Base-by-base conservation (phyloP, 2,888 invertebrate species). In the Orgyia antiqua region DNA sequence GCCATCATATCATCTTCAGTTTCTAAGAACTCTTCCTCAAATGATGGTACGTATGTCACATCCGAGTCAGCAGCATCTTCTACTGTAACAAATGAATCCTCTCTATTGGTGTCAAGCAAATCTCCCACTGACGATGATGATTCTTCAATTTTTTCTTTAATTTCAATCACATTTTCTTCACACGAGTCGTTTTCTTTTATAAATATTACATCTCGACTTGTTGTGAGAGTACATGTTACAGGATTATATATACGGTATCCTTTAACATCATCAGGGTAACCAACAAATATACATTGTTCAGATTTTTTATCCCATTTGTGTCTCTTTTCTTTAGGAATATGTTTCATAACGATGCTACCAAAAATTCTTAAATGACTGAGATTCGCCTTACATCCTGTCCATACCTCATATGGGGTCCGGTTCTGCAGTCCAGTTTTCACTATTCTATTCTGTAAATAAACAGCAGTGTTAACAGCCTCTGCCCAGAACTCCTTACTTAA, bases 241-340 rank as follows among this genome's bases (percentile, higher is more conserved):
- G 27, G 18, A 8, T 51, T 42, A 29, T 42, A 48, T 27, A 52
- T 28, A 21, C 43, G 31, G 27, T 50, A 39, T 8, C 43, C 42
- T 27, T 38, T 41, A 5, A 43, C 31, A 20, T 42, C 31, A 25
- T 46, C 35, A 11, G 46, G 36, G 36, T 46, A 57, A 17, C 51
- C 53, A 2, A 51, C 35, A 27, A 51, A 31, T 11, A 46, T 44
- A 34, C 30, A 27, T 25, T 44, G 36, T 31, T 36, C 36, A 12
- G 47, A 32, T 17, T 54, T 51, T 32, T 21, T 49, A 29, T 48
- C 46, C 51, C 48, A 50, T 21, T 51, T 49, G 13, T 33, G 12
- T 29, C 49, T 27, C 15, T 42, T 48, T 37, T 48, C 21, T 36
- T 51, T 42, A 2, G 42, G 35, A 3, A 48, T 25, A 38, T 45